Percentiles rank a stretch among this genome's conserved stretches.
These are phyloP conservation scores for Oncorhynchus nerka DNA, from an alignment of 2,113 vertebrate genomes.

Conservation along the genomic window DNA sequence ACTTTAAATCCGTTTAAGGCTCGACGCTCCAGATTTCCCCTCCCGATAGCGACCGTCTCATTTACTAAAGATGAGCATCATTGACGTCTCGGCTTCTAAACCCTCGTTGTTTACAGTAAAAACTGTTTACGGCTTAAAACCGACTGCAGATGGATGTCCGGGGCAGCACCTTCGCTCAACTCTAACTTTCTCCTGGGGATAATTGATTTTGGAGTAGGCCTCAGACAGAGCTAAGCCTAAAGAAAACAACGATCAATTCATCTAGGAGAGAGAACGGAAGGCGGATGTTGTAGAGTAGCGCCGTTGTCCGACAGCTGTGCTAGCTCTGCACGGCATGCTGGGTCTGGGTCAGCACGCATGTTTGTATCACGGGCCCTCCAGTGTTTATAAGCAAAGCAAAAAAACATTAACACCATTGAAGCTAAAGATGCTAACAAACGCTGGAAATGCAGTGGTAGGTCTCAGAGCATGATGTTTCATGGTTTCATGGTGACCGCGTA, in stretches of 20 bases:
- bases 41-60: constrained; percentile 19
- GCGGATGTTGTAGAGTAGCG: background rate
- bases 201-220: constrained; percentile 66
- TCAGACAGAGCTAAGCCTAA: background rate
- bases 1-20: constrained; percentile 60
- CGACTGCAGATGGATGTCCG: constrained; percentile 52
- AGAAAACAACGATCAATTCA: background rate
- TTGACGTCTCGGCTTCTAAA: constrained; percentile 11
- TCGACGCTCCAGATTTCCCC: constrained; percentile 35
- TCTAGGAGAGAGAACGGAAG: background rate
- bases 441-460: background rate
- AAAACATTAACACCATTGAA: constrained; percentile 41
- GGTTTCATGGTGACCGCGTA: no score
- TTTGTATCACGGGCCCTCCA: constrained; percentile 57
- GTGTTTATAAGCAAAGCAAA: constrained; percentile 62
- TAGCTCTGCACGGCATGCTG: constrained; percentile 26
- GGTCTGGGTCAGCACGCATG: constrained; percentile 35
- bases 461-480: background rate
- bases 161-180: background rate
- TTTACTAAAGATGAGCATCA: constrained; percentile 44
- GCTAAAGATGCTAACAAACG: background rate
- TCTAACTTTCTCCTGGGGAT: constrained; percentile 33
- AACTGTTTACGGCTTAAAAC: constrained; percentile 63
- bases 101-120: constrained; percentile 49
- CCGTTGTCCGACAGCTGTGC: constrained; percentile 43